phyloP scores from a whole-genome alignment of 2,888 invertebrate species.

The Melanotus villosus region DNA sequence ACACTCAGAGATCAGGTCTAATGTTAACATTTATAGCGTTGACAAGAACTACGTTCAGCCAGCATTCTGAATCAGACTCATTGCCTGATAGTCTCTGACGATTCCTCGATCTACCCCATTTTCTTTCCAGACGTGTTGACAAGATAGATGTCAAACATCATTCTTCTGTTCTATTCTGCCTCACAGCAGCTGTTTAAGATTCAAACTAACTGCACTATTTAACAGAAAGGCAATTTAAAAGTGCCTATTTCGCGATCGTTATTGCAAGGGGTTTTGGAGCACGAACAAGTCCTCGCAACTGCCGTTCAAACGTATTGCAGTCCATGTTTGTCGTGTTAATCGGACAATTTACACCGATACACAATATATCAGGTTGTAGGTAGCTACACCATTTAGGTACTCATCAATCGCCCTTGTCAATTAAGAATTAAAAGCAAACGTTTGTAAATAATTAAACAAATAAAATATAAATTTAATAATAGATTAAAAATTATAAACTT shows the following conservation, averaged over 20 bases:
- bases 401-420: not conserved
- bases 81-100: conserved; percentile 57
- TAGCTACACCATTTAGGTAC: not conserved
- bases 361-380: too few relatives aligned
- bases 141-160: conserved; percentile 64
- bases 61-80: conserved; percentile 57
- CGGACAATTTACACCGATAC: too few relatives aligned
- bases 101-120: conserved; percentile 50
- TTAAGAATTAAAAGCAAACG: too few relatives aligned
- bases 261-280: not conserved
- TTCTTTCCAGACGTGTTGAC: conserved; percentile 56
- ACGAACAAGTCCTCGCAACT: not conserved
- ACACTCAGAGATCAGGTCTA: conserved; percentile 60
- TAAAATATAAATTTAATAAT: too few relatives aligned
- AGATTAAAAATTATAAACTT: too few relatives aligned
- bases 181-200: conserved; percentile 59
- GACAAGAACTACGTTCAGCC: conserved; percentile 57
- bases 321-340: not conserved
- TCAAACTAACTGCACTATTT: conserved; percentile 56
- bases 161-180: conserved; percentile 57
- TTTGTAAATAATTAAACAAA: too few relatives aligned
- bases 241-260: conserved; percentile 17
- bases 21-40: conserved; percentile 61
- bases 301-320: not conserved
- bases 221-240: conserved; percentile 38